Evolutionary conservation across 2,888 invertebrate species (phyloP).

Genomic region (Tryphoninae sp.): DNA sequence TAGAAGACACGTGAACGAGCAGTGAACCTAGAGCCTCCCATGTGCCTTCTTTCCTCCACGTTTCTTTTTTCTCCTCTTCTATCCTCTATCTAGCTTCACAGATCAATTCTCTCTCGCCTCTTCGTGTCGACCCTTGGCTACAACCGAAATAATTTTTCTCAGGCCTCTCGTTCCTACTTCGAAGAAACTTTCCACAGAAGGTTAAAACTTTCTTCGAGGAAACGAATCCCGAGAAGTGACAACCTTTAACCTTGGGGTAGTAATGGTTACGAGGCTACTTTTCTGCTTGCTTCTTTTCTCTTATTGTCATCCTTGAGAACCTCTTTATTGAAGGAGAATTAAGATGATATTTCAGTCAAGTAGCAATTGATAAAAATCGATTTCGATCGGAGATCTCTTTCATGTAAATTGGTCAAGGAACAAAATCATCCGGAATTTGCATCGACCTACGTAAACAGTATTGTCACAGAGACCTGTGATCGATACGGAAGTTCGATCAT

Average conservation of each 20-base stretch:
- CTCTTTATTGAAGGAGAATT: no score
- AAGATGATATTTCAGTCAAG: no score
- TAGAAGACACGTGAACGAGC: slow-evolving; percentile 40
- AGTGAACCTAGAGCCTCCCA: slow-evolving; percentile 27
- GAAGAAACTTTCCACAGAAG: slow-evolving; percentile 23
- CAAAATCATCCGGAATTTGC: no score
- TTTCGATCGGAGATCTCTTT: no score
- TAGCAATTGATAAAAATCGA: no score
- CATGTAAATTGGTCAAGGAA: no score
- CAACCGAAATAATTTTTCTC: slow-evolving; percentile 37
- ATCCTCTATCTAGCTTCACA: slow-evolving; percentile 8
- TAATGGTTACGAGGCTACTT: no score
- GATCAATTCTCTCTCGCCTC: slow-evolving; percentile 45
- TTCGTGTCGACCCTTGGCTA: slow-evolving; percentile 24
- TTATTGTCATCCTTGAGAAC: no score
- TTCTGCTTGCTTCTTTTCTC: no score
- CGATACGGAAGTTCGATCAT: slow-evolving; percentile 35
- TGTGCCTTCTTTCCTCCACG: slow-evolving; percentile 23
- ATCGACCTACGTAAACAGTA: no score
- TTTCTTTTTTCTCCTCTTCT: slow-evolving; percentile 1
- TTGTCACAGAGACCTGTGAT: slow-evolving; percentile 1
- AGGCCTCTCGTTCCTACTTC: slow-evolving; percentile 21
- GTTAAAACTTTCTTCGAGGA: neutral
- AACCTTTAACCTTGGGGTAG: no score
- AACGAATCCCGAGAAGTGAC: neutral